Evolutionary conservation across 2,888 invertebrate genomes (phyloP).

Genomic region (Minunthozetes semirufus): DNA sequence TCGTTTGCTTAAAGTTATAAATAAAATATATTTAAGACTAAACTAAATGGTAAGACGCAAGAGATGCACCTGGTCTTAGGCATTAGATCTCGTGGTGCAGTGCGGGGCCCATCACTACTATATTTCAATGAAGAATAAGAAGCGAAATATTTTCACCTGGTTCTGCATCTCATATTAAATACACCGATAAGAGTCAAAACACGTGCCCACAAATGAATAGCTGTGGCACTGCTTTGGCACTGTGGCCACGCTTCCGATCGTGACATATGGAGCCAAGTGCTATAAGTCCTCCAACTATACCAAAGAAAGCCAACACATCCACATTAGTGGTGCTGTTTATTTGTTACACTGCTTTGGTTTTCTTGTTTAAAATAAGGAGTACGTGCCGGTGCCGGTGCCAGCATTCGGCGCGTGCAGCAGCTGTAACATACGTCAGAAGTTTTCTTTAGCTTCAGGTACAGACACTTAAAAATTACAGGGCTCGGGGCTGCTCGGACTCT

Average conservation of each 20-base stretch:
- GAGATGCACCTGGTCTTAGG: constrained; percentile 25
- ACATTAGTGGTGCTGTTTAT: not conserved
- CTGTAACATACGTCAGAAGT: not conserved
- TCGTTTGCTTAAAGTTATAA: not conserved
- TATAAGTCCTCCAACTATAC: not conserved
- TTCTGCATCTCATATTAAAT: not conserved
- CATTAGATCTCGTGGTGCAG: not conserved
- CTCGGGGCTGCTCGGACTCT: not conserved
- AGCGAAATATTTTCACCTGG: constrained; percentile 22
- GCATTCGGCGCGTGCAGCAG: constrained; percentile 22
- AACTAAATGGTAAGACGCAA: too few species aligned
- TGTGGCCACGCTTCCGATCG: constrained; percentile 26
- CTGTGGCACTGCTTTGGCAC: not conserved
- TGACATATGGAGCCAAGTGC: constrained; percentile 22
- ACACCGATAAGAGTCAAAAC: not conserved
- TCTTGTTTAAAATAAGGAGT: not conserved
- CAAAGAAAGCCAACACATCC: not conserved
- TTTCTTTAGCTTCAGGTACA: constrained; percentile 9
- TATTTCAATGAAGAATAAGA: constrained; percentile 18
- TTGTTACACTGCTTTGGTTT: not conserved
- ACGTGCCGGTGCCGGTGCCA: constrained; percentile 6
- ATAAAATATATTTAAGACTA: not conserved
- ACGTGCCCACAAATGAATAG: constrained; percentile 20
- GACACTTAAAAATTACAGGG: not conserved
- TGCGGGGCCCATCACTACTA: not conserved